phyloP scores from a whole-genome alignment of 2,797 vertebrate genomes.

The Rhabdophis nuchalis region DNA sequence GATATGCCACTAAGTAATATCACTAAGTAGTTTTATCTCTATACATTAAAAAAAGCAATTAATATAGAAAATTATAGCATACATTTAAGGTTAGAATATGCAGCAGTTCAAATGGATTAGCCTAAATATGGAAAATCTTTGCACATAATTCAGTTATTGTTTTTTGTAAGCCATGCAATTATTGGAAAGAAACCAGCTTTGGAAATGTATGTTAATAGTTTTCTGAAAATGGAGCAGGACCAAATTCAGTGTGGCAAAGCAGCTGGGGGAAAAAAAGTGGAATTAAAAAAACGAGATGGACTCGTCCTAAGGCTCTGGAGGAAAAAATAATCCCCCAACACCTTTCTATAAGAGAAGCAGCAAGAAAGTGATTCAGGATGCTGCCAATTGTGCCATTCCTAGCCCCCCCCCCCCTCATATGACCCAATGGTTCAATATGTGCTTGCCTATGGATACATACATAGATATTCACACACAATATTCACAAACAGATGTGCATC shows the following conservation, averaged over 20 bases:
- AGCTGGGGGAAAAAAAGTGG: not conserved
- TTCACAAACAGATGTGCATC: not conserved
- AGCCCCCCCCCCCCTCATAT: not conserved
- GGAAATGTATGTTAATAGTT: not conserved
- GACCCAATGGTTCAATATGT: not conserved
- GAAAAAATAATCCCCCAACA: not conserved
- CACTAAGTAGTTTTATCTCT: not conserved
- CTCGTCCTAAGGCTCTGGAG: not conserved
- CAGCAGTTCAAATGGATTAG: not conserved
- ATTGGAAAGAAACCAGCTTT: not conserved
- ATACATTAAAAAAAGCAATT: not conserved
- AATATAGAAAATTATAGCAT: not conserved
- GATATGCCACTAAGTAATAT: not conserved
- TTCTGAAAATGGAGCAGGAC: not conserved
- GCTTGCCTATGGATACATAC: not conserved
- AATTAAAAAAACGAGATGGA: not conserved
- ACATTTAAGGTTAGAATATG: not conserved
- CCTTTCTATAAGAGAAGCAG: not conserved
- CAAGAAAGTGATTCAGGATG: not conserved
- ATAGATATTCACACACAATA: not conserved
- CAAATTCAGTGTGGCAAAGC: not conserved
- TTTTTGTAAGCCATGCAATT: not conserved
- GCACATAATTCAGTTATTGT: not conserved
- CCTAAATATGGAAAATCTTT: not conserved
- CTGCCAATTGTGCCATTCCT: not conserved